Evolutionary conservation across 2,113 vertebrate genomes (phyloP).

Genomic region (Pollimyrus isidori): DNA sequence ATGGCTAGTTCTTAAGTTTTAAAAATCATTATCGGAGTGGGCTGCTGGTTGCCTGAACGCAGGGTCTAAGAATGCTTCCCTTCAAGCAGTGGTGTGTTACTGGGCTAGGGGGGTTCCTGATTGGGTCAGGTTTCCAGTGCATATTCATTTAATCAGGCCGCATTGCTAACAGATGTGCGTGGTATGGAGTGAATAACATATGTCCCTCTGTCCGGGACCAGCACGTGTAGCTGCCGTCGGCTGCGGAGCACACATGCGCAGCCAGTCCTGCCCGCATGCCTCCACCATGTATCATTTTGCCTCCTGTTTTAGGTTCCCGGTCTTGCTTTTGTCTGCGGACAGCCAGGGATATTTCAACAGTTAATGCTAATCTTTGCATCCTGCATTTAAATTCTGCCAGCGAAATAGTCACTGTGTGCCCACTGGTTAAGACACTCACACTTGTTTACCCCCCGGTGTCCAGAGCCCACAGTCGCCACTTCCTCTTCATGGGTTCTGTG

Average conservation of each 20-base stretch:
- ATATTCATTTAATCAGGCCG: slow-evolving; percentile 50
- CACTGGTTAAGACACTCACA: background rate
- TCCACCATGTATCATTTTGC: slow-evolving; percentile 15
- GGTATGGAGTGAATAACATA: background rate
- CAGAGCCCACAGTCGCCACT: background rate
- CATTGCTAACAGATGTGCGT: slow-evolving; percentile 61
- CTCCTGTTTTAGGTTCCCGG: background rate
- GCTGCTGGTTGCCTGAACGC: background rate
- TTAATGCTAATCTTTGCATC: background rate
- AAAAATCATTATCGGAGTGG: slow-evolving; percentile 1
- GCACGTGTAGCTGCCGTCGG: slow-evolving; percentile 43
- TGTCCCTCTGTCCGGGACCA: slow-evolving; percentile 42
- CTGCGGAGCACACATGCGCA: background rate
- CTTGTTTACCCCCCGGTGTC: background rate
- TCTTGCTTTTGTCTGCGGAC: background rate
- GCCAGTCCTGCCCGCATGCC: background rate
- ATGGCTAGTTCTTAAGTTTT: background rate
- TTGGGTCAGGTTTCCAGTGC: slow-evolving; percentile 43
- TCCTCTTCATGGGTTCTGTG: background rate
- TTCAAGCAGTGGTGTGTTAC: slow-evolving; percentile 23
- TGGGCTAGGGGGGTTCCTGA: slow-evolving; percentile 29
- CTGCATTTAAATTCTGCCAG: background rate
- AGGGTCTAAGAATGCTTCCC: background rate
- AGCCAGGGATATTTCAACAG: background rate
- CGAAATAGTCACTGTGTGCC: background rate